Conservation (phyloP, 92 coral and sea anemone species). For the Palythoa grandiflora region DNA sequence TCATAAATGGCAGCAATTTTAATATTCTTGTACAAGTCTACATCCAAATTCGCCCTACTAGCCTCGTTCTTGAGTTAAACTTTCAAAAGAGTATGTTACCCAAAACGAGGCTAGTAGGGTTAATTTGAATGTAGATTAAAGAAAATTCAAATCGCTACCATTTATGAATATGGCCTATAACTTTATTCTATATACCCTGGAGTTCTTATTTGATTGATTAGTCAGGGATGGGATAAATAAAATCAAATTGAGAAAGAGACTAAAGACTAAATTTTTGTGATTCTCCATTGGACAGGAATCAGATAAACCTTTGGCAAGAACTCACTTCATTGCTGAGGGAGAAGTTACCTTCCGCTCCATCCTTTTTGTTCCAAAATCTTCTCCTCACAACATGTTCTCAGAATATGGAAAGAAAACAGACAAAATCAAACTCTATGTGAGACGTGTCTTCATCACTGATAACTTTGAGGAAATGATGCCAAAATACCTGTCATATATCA, state of each 20-base stretch:
- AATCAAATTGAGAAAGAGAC: not conserved
- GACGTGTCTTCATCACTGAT: slow-evolving; percentile 99
- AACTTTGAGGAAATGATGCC: slow-evolving; percentile 99
- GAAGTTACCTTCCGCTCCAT: slow-evolving; percentile 99
- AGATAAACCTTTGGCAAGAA: slow-evolving; percentile 93
- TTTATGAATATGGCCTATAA: no score
- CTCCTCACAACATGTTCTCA: slow-evolving; percentile 87
- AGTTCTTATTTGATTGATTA: not conserved
- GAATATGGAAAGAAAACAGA: slow-evolving; percentile 99
- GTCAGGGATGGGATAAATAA: not conserved
- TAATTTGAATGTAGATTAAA: no score
- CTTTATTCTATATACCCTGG: no score
- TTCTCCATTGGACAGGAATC: slow-evolving; percentile 71
- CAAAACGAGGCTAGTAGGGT: no score
- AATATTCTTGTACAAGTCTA: no score
- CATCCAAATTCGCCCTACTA: no score
- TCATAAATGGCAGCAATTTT: no score
- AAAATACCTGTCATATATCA: slow-evolving; percentile 88
- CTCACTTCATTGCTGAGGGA: slow-evolving; percentile 99
- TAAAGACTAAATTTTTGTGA: not conserved
- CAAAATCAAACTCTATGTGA: slow-evolving; percentile 95
- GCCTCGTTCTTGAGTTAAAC: no score
- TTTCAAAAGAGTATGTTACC: no score
- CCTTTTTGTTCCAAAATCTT: slow-evolving; percentile 88
- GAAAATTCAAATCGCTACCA: no score